Percentiles rank a stretch among this genome's conserved stretches.
These are phyloP conservation scores for Esox niger DNA, from an alignment of 2,113 vertebrate species.

Conservation along the genomic window DNA sequence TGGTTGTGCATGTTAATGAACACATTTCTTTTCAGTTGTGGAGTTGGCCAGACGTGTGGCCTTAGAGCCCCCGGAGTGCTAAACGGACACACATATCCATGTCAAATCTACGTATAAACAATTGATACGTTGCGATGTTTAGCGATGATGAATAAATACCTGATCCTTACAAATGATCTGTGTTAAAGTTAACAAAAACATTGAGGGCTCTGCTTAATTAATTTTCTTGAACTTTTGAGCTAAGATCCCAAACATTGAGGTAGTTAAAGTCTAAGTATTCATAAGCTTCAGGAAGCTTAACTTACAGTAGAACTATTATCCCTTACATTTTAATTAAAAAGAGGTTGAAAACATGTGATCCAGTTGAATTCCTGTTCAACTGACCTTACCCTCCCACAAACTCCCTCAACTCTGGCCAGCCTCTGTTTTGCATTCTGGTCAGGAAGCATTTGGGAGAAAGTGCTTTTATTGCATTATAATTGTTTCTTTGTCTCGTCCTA, in stretches of 20 bases:
- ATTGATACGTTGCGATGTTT: background rate
- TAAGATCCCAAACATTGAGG: too few species aligned
- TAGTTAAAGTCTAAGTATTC: too few species aligned
- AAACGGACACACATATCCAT: conserved; percentile 15
- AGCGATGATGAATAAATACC: background rate
- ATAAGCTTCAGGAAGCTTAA: too few species aligned
- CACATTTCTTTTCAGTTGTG: conserved; percentile 46
- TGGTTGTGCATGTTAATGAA: conserved; percentile 70
- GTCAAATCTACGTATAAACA: background rate
- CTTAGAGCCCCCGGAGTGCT: conserved; percentile 33
- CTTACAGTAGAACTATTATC: too few species aligned
- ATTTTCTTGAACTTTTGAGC: too few species aligned
- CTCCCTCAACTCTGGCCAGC: conserved; percentile 12
- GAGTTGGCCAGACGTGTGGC: conserved; percentile 62
- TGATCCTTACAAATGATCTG: too few species aligned
- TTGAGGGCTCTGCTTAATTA: too few species aligned
- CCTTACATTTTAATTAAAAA: too few species aligned
- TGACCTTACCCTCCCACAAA: conserved; percentile 2
- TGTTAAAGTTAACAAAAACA: too few species aligned
- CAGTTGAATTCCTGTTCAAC: too few species aligned
- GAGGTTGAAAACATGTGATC: too few species aligned
- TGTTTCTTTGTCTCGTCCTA: conserved; percentile 58
- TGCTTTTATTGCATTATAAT: conserved; percentile 39
- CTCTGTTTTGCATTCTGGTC: conserved; percentile 10
- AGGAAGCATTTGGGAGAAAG: conserved; percentile 32